phyloP scores from a whole-genome alignment of 2,113 vertebrate genomes.

The Cnemophilus loriae region DNA sequence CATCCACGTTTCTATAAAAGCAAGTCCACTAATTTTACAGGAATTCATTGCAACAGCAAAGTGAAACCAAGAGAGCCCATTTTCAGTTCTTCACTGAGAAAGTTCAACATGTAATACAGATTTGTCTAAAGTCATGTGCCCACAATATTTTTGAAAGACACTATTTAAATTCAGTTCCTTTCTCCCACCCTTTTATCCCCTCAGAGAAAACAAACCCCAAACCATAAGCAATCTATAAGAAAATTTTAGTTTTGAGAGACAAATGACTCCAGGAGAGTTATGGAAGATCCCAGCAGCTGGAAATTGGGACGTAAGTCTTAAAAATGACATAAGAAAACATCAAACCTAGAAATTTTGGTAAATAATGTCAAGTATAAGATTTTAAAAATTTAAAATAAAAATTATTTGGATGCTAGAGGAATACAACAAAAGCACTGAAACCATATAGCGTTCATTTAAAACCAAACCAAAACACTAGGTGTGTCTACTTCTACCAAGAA shows the following conservation, averaged over 20 bases:
- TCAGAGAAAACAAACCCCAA: background rate
- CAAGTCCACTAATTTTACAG: background rate
- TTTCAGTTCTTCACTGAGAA: background rate
- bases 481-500: background rate
- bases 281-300: background rate
- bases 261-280: background rate
- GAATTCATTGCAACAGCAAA: background rate
- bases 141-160: background rate
- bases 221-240: background rate
- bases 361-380: background rate
- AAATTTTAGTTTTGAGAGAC: background rate
- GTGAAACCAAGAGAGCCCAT: background rate
- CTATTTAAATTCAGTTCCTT: background rate
- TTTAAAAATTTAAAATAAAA: background rate
- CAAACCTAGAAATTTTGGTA: background rate
- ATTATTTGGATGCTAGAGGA: fast-evolving
- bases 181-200: background rate
- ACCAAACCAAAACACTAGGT: background rate
- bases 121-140: background rate
- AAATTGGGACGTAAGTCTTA: background rate
- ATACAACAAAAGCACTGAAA: background rate
- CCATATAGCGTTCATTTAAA: background rate
- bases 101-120: background rate
- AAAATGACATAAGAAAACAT: background rate
- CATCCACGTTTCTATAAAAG: background rate